Conservation (phyloP, 2,797 vertebrate genomes). For the Scomberomorus guttatus region DNA sequence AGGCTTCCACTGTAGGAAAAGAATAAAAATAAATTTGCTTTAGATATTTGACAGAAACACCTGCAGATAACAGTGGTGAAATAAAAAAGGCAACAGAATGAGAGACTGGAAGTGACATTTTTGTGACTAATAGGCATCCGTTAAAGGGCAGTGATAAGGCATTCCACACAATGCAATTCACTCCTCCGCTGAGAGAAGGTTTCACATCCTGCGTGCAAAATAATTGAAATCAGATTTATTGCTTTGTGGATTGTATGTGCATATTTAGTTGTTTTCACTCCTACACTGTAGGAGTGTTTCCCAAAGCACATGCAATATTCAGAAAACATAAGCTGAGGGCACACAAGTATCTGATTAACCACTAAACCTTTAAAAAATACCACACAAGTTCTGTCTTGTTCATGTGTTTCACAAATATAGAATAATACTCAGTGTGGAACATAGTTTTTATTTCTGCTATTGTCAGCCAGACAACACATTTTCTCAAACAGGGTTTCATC, state of each 20-base stretch:
- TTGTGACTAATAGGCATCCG: neutral
- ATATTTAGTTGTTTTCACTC: slow-evolving; percentile 15
- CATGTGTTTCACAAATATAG: neutral
- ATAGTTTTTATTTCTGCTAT: neutral
- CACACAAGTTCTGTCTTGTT: neutral
- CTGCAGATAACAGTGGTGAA: slow-evolving; percentile 7
- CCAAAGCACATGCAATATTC: slow-evolving; percentile 21
- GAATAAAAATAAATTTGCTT: neutral
- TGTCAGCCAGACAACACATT: neutral
- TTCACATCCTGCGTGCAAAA: slow-evolving; percentile 6
- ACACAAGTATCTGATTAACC: slow-evolving; percentile 14
- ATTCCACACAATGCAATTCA: neutral
- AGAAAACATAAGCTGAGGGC: slow-evolving; percentile 5
- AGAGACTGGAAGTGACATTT: slow-evolving; percentile 50
- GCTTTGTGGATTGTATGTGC: slow-evolving; percentile 26
- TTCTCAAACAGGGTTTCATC: neutral
- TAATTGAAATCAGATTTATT: slow-evolving; percentile 34
- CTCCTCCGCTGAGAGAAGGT: slow-evolving; percentile 14
- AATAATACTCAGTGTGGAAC: neutral
- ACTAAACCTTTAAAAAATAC: neutral
- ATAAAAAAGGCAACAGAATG: slow-evolving; percentile 34
- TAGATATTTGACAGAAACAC: neutral
- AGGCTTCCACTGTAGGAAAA: slow-evolving; percentile 6
- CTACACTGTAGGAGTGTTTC: neutral
- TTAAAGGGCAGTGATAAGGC: slow-evolving; percentile 44